Base-by-base conservation (phyloP, 2,888 invertebrate species). In the Heliothis peltigera region DNA sequence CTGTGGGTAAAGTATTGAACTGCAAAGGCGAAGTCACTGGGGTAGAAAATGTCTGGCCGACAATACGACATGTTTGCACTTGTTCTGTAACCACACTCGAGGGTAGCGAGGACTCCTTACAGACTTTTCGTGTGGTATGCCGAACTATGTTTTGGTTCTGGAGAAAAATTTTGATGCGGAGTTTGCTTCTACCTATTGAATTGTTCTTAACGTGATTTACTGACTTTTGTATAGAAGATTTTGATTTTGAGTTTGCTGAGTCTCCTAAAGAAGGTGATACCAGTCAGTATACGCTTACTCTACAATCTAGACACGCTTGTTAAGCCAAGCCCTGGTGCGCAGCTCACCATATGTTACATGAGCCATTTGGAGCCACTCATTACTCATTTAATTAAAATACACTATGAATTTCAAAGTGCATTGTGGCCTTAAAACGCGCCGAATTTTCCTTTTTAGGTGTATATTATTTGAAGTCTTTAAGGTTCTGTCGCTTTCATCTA, bases 31-130 rank as follows among this genome's bases (percentile, higher is more conserved):
- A 77, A 76, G 64, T 64, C 28, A 70, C 72, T 70, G 56, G 77
- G 52, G 47, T 56, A 57, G 58, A 58, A 57, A 62, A 70, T 53
- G 53, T 64, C 56, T 46, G 48, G 28, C 28, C 25, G 47, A 54
- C 47, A 53, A 35, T 58, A 44, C 46, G 39, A 61, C 46, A 60
- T 70, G 75, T 80, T 78, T 75, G 64, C 52, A 56, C 59, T 70
- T 64, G 69, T 65, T 78, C 62, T 32, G 64, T 64, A 62, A 78
- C 70, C 75, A 52, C 77, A 64, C 80, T 67, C 80, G 59, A 4
- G 66, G 66, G 71, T 75, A 54, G 18, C 10, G 57, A 54, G 49
- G 44, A 70, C 54, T 39, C 49, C 35, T 15, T 28, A 48, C 32
- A 58, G 53, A 48, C 21, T 43, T 70, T 42, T 58, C 28, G 57